Evolutionary conservation across 2,888 invertebrate genomes (phyloP).

Genomic region (Nomada fucata): DNA sequence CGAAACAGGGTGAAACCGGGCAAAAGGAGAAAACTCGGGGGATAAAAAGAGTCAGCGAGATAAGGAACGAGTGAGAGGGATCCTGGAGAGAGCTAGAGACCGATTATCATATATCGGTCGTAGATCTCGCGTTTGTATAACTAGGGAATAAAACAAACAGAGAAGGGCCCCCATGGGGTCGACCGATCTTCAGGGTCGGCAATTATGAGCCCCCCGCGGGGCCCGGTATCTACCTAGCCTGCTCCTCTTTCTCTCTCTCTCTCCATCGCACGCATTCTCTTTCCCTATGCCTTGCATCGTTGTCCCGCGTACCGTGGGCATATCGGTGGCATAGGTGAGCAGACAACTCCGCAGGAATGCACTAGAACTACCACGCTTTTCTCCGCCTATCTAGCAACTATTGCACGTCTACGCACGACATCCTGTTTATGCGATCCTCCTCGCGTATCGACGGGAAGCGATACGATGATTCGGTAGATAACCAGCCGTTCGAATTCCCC

Average conservation of each 20-base stretch:
- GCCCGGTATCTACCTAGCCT: slow-evolving; percentile 77
- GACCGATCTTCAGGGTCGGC: slow-evolving; percentile 83
- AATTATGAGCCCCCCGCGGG: slow-evolving; percentile 84
- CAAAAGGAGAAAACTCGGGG: slow-evolving; percentile 23
- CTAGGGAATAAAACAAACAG: slow-evolving; percentile 84
- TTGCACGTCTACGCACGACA: slow-evolving; percentile 42
- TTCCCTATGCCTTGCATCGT: slow-evolving; percentile 51
- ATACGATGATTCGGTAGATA: slow-evolving; percentile 28
- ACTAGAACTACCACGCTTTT: slow-evolving; percentile 59
- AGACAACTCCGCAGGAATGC: slow-evolving; percentile 72
- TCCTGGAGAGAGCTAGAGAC: slow-evolving; percentile 60
- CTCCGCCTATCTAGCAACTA: slow-evolving; percentile 55
- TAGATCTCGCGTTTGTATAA: slow-evolving; percentile 84
- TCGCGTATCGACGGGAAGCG: slow-evolving; percentile 27
- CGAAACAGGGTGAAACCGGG: slow-evolving; percentile 18
- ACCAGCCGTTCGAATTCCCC: slow-evolving; percentile 22
- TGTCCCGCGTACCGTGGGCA: slow-evolving; percentile 56
- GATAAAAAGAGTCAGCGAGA: slow-evolving; percentile 41
- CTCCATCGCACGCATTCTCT: slow-evolving; percentile 45
- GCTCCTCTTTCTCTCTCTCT: slow-evolving; percentile 62
- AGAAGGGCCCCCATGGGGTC: slow-evolving; percentile 83
- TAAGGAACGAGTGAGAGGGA: slow-evolving; percentile 36
- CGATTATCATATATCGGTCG: slow-evolving; percentile 84
- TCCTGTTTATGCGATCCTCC: slow-evolving; percentile 35
- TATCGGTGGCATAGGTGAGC: slow-evolving; percentile 71